phyloP scores from a whole-genome alignment of 2,888 invertebrate genomes.

The Pegoplata infirma region DNA sequence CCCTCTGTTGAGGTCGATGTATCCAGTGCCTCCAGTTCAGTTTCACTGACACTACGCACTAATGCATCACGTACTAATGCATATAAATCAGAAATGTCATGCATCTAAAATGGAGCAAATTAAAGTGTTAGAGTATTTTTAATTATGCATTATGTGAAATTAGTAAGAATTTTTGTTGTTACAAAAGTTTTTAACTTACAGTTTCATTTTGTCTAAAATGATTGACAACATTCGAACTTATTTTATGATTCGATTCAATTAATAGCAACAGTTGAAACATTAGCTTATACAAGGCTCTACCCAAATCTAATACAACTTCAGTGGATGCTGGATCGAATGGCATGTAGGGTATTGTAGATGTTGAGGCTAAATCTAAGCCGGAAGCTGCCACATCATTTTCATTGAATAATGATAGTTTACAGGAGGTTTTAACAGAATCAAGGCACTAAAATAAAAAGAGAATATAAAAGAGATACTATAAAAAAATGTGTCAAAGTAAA shows the following conservation, averaged over 20 bases:
- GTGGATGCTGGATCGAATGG: constrained; percentile 81
- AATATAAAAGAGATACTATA: too few relatives aligned
- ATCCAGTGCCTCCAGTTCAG: constrained; percentile 79
- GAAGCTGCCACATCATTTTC: constrained; percentile 78
- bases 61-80: constrained; percentile 81
- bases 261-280: constrained; percentile 94
- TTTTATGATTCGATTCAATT: constrained; percentile 92
- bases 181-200: constrained; percentile 78
- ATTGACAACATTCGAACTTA: constrained; percentile 83
- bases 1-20: constrained; percentile 80
- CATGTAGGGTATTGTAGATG: constrained; percentile 72
- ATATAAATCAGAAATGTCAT: constrained; percentile 83
- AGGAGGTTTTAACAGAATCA: constrained; percentile 89
- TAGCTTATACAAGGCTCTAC: constrained; percentile 92
- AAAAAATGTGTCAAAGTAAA: too few relatives aligned
- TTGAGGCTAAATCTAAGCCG: constrained; percentile 77
- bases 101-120: constrained; percentile 77
- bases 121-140: neutral
- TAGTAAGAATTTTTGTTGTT: too few relatives aligned
- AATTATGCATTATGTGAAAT: neutral
- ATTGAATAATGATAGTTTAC: constrained; percentile 86
- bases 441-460: constrained; percentile 81
- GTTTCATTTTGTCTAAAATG: constrained; percentile 81
- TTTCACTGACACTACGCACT: constrained; percentile 81
- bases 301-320: constrained; percentile 89